Evolutionary conservation across 1,140 invertebrate genomes (phyloP).

Genomic region (Piezodorus guildinii): DNA sequence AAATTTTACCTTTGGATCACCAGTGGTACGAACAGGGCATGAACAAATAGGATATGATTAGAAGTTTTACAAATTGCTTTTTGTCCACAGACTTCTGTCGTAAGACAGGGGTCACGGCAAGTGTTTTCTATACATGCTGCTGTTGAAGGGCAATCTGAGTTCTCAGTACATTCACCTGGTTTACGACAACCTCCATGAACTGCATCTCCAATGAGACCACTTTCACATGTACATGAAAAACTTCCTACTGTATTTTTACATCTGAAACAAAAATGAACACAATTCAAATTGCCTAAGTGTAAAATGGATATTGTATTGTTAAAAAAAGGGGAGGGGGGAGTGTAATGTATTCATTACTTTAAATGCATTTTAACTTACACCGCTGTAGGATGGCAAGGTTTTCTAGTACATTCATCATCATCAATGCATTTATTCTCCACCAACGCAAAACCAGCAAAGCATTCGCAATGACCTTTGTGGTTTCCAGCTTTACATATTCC

Average conservation of each 20-base stretch:
- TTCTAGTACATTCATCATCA: constrained; percentile 62
- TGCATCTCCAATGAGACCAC: constrained; percentile 69
- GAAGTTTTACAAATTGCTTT: constrained; percentile 59
- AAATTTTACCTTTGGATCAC: constrained; percentile 47
- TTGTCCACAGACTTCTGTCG: constrained; percentile 49
- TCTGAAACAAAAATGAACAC: constrained; percentile 30
- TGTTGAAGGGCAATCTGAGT: constrained; percentile 63
- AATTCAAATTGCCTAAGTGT: no score
- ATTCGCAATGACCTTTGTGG: constrained; percentile 59
- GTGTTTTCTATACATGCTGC: constrained; percentile 63
- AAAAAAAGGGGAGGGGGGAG: no score
- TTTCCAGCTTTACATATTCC: constrained; percentile 55
- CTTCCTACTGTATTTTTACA: constrained; percentile 68
- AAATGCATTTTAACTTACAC: constrained; percentile 37
- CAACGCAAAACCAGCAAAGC: constrained; percentile 55
- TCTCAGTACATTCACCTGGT: constrained; percentile 67
- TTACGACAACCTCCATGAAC: constrained; percentile 51
- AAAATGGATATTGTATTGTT: not conserved
- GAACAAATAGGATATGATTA: constrained; percentile 58
- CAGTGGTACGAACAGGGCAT: constrained; percentile 61
- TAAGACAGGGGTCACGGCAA: constrained; percentile 69
- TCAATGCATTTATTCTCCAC: constrained; percentile 59
- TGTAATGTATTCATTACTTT: no score
- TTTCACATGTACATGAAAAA: constrained; percentile 58
- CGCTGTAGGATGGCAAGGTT: constrained; percentile 67